Percentiles rank a stretch among this genome's conserved stretches.
Conservation (phyloP, 2,797 vertebrate genomes). For the Bovichtus variegatus region DNA sequence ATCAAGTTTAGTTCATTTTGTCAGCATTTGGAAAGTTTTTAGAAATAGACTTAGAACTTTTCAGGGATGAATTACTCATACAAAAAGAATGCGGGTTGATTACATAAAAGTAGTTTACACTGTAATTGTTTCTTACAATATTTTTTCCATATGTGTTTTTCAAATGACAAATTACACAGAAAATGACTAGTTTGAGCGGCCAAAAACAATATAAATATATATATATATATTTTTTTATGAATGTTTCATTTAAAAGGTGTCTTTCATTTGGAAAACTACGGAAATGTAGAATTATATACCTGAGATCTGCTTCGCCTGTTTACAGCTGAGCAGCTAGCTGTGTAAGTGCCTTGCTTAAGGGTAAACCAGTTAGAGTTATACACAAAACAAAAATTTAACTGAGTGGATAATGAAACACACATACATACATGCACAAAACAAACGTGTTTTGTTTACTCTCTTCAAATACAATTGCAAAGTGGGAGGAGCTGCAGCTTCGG, state of each 20-base stretch:
- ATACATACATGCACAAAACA: too few species aligned
- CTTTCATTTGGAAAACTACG: background rate
- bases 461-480: too few species aligned
- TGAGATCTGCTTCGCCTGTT: background rate
- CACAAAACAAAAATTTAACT: too few species aligned
- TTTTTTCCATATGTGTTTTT: background rate
- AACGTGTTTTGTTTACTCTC: too few species aligned
- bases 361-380: background rate
- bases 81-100: background rate
- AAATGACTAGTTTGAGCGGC: background rate
- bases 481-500: too few species aligned
- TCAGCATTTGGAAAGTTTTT: conserved; percentile 30
- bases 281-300: background rate
- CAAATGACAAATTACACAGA: too few species aligned
- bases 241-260: too few species aligned
- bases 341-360: background rate
- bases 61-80: background rate
- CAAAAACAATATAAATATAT: too few species aligned
- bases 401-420: too few species aligned
- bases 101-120: background rate
- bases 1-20: conserved; percentile 33
- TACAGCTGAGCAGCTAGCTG: background rate
- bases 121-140: background rate
- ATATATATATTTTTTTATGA: too few species aligned
- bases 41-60: conserved; percentile 19